Percentiles rank a stretch among this genome's conserved stretches.
Evolutionary conservation across 1,140 invertebrate species (phyloP).

Genomic region (Solen grandis): DNA sequence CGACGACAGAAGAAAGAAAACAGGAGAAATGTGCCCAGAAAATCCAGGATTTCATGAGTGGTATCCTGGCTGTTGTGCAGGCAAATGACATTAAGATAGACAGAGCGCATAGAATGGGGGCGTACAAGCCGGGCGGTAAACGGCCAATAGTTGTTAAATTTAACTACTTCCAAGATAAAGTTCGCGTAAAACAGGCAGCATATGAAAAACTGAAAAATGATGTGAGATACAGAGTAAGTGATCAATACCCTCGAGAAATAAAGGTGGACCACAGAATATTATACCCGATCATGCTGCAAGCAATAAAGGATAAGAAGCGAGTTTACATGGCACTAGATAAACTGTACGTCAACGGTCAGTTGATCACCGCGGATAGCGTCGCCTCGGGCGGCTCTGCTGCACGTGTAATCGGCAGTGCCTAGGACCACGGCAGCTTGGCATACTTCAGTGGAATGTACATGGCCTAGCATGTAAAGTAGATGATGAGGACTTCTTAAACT

Average conservation of each 20-base stretch:
- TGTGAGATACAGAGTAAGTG: background rate
- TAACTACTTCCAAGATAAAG: slow-evolving; percentile 9
- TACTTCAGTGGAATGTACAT: slow-evolving; percentile 9
- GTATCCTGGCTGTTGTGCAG: background rate
- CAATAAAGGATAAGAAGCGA: background rate
- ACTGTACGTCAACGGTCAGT: background rate
- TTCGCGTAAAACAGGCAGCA: slow-evolving; percentile 7
- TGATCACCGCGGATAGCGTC: background rate
- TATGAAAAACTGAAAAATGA: background rate
- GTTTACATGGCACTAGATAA: background rate
- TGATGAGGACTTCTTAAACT: slow-evolving; percentile 5
- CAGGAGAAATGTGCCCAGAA: background rate
- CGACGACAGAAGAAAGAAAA: background rate
- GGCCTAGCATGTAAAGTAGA: background rate
- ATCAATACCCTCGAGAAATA: slow-evolving; percentile 17
- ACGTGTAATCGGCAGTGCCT: background rate
- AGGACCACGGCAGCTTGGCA: background rate
- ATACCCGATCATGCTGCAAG: background rate
- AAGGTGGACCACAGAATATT: background rate
- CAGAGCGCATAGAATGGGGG: slow-evolving; percentile 7
- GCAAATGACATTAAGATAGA: background rate
- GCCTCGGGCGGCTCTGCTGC: background rate
- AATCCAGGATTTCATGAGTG: background rate
- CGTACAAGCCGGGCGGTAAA: background rate
- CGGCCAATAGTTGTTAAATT: slow-evolving; percentile 14